Base-by-base conservation (phyloP, 2,797 vertebrate genomes). In the Champsocephalus esox region DNA sequence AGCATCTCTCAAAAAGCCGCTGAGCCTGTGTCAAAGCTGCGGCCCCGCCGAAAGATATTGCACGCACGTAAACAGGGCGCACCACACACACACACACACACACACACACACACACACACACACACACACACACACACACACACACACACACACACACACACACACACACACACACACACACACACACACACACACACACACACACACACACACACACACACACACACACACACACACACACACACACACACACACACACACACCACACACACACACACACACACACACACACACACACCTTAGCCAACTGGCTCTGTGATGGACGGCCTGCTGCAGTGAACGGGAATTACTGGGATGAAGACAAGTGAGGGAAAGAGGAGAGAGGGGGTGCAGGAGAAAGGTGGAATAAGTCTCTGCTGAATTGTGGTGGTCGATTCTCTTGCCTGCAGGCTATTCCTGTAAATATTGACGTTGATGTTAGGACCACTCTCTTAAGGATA, bases 391-490 rank as follows among this genome's bases (percentile, higher is more conserved):
- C 57, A 41, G 64, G 73, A 81, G 73, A 89, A 89, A 88, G 90
- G 90, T 88, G 82, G 85, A 84, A 73, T 70, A 59, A 41, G 71
- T 90, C 87, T 90, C 89, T 70, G 78, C 84, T 83, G 90, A 89
- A 87, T 87, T 45, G 77, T 48, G 87, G 88, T 88, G 90, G 92
- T 94, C 93, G 90, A 93, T 92, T 88, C 77, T 78, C 80, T 80
- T 85, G 93, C 90, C 92, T 90, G 90, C 85, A 38, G 91, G 93
- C 87, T 88, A 90, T 91, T 91, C 90, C 90, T 92, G 90, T 93
- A 92, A 94, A 93, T 94, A 94, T 93, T 92, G 93, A 93, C 87
- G 77, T 88, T 92, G 90, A 93, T 89, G 90, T 94, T 93, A 92
- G 90, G 90, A 90, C 86, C 90, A 85, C 88, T 92, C 91, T 92